Evolutionary conservation across 2,113 vertebrate genomes (phyloP).

Genomic region (Lonchura striata): DNA sequence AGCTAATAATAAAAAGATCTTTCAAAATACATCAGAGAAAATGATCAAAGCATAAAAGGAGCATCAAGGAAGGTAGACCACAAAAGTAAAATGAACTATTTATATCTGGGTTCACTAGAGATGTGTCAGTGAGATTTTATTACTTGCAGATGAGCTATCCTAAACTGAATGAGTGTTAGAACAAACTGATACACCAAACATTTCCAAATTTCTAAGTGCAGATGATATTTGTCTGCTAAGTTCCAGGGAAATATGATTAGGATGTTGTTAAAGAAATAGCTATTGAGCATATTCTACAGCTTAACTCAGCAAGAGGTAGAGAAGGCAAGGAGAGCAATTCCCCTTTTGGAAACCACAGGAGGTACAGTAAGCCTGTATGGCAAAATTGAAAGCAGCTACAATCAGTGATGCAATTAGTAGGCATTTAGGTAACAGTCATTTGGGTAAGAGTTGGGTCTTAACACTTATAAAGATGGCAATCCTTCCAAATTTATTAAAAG

Average conservation of each 20-base stretch:
- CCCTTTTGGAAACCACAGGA: neutral
- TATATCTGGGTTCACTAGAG: slow-evolving; percentile 39
- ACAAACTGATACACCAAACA: neutral
- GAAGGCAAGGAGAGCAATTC: neutral
- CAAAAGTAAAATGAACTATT: slow-evolving; percentile 37
- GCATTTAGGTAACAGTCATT: neutral
- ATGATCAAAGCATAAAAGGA: slow-evolving; percentile 49
- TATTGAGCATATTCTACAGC: neutral
- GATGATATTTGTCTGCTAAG: neutral
- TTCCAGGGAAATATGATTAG: neutral
- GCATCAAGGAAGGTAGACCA: slow-evolving; percentile 39
- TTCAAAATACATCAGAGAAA: slow-evolving; percentile 53
- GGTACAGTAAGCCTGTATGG: neutral
- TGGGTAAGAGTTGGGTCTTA: neutral
- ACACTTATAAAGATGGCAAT: neutral
- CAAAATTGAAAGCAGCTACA: neutral
- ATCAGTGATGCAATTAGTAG: neutral
- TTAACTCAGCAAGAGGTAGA: neutral
- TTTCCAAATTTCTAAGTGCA: neutral
- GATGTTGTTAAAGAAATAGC: neutral
- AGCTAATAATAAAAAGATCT: slow-evolving; percentile 27
- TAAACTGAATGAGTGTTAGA: slow-evolving; percentile 21
- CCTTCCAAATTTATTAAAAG: neutral
- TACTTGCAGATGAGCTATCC: slow-evolving; percentile 48
- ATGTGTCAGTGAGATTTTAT: slow-evolving; percentile 43